Evolutionary conservation across 2,113 vertebrate genomes (phyloP), one percentile per base, ranked within the genome.

Genomic region (Puntigrus tetrazona): DNA sequence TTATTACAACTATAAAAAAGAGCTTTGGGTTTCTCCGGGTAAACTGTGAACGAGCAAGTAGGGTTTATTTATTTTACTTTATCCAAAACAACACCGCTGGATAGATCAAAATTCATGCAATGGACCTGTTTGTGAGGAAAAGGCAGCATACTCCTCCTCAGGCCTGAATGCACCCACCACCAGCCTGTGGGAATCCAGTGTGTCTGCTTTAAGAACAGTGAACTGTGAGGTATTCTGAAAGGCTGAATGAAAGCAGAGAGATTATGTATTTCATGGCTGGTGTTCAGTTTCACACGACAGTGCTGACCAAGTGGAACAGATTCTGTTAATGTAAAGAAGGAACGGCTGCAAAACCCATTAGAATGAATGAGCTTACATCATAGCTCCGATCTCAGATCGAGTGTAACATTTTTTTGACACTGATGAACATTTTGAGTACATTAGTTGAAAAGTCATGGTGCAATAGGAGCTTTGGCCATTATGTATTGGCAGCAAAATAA

Each of bases 1-100:
- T 27, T 86, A 88, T 88, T 84, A 91, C 85, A 55, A 81, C 57
- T 63, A 38, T 34, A 76, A 59, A 69, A n/a, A 83, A 16, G 9
- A 45, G 50, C 18, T 29, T 76, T 78, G 80, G 78, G 47, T 88
- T 87, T 27, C 50, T 79, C 9, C 81, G 55, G 36, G 81, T 81
- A 87, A 87, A 76, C 85, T 83, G 72, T 55, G 65, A 88, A 88
- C 82, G 63, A 47, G 65, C 13, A 47, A 31, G 10, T 52, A 55
- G 82, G 86, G 43, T 69, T 78, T 63, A 36, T 25, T 82, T 38
- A 63, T 31, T 22, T 50, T 79, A 38, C 57, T 13, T 20, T n/a
- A 18, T 43, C 79, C 75, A 74, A 57, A 22, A 45, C 41, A 27
- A 59, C 59, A 31, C 8, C 1, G 5, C 36, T 69, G 27, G 74